Conservation (phyloP, 2,113 vertebrate genomes). For the Nannobrachium achirus region DNA sequence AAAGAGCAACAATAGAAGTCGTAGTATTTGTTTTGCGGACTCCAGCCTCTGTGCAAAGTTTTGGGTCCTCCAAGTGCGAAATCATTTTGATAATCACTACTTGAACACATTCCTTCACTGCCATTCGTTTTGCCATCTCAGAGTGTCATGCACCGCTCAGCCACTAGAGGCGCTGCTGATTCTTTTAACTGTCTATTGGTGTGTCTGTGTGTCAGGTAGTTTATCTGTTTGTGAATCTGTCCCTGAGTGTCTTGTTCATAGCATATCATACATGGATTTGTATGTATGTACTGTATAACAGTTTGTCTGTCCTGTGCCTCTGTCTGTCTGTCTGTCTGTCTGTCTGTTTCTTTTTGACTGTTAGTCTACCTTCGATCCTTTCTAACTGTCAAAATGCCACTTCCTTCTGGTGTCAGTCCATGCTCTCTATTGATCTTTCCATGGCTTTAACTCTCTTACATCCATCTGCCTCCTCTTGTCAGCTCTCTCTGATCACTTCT, state of each 20-base stretch:
- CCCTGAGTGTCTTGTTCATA: too few species aligned
- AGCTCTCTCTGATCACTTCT: background rate
- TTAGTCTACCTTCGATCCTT: background rate
- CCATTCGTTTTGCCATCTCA: constrained; percentile 22
- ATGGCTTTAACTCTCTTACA: background rate
- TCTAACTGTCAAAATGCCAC: too few species aligned
- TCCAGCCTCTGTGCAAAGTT: too few species aligned
- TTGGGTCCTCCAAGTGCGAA: too few species aligned
- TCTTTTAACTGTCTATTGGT: constrained; percentile 43
- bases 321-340: background rate
- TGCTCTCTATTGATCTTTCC: background rate
- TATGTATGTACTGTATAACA: background rate
- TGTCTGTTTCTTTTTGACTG: background rate
- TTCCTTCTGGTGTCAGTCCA: background rate
- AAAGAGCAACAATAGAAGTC: too few species aligned
- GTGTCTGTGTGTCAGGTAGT: constrained; percentile 27
- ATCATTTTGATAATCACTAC: too few species aligned
- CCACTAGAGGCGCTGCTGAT: constrained; percentile 44
- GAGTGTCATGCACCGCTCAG: constrained; percentile 13
- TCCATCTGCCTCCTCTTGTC: too few species aligned
- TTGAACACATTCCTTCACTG: constrained; percentile 24
- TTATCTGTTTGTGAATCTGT: constrained; percentile 37
- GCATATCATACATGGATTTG: too few species aligned
- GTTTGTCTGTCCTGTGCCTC: background rate
- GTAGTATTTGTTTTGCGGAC: too few species aligned